phyloP scores from a whole-genome alignment of 2,113 vertebrate species.

The Piliocolobus tephrosceles region DNA sequence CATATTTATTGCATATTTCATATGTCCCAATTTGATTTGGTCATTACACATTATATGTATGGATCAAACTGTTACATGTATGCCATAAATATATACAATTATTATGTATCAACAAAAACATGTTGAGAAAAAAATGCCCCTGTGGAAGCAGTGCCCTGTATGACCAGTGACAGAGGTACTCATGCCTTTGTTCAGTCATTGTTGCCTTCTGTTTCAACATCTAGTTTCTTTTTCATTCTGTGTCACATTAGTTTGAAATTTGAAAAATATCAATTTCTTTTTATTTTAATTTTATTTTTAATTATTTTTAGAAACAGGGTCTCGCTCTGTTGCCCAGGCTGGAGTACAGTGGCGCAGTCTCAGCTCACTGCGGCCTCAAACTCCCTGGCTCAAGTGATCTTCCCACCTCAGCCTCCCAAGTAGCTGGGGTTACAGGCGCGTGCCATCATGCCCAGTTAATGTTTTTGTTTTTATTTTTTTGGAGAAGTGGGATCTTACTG shows the following conservation, averaged over 20 bases:
- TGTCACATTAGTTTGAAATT: neutral
- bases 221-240: neutral
- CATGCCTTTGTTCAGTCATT: neutral
- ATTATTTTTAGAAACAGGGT: too few species aligned
- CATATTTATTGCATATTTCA: neutral
- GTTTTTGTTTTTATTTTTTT: too few species aligned
- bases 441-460: too few species aligned
- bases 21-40: neutral
- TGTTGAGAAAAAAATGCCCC: neutral
- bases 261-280: neutral
- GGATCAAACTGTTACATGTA: neutral
- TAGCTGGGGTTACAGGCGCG: too few species aligned
- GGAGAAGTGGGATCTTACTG: too few species aligned
- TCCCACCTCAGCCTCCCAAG: too few species aligned
- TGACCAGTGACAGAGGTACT: fast-evolving
- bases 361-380: too few species aligned
- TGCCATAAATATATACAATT: neutral
- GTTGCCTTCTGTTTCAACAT: neutral
- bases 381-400: too few species aligned
- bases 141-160: fast-evolving
- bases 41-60: neutral
- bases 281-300: neutral
- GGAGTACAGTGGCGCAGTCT: too few species aligned
- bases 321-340: too few species aligned
- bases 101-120: neutral